Conservation (phyloP, 2,888 invertebrate species). For the Andrena chrysosceles region DNA sequence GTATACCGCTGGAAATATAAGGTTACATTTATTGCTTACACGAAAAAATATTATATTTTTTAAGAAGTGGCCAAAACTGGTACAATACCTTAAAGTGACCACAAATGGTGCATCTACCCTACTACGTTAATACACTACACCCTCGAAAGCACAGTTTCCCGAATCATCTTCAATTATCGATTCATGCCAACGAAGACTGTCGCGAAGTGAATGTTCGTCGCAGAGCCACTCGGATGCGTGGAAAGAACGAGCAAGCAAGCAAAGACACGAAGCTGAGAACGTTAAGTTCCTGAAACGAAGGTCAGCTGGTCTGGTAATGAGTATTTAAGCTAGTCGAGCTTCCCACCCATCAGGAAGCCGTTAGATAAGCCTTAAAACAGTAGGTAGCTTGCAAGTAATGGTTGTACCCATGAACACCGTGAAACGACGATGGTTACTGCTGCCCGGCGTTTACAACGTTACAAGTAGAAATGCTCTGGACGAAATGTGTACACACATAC, state of each 20-base stretch:
- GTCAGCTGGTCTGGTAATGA: constrained; percentile 49
- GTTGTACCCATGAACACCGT: constrained; percentile 57
- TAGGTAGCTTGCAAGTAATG: constrained; percentile 72
- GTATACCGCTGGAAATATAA: no score
- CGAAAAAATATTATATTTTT: no score
- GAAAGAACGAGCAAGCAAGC: constrained; percentile 9
- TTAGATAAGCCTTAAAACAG: constrained; percentile 70
- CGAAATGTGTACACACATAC: constrained; percentile 53
- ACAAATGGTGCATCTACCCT: no score
- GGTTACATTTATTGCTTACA: no score
- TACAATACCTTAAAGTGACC: no score
- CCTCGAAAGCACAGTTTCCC: no score
- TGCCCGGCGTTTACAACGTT: constrained; percentile 67
- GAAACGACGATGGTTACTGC: constrained; percentile 70
- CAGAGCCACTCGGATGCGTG: not conserved
- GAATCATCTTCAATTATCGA: not conserved
- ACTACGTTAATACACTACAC: no score
- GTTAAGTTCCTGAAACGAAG: constrained; percentile 27
- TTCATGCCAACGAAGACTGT: not conserved
- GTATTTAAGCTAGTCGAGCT: constrained; percentile 62
- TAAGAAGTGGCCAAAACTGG: no score
- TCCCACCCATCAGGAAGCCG: constrained; percentile 58
- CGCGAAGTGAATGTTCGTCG: not conserved
- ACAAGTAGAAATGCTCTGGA: constrained; percentile 66
- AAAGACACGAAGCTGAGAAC: not conserved